Evolutionary conservation across 35 echinoderm and acorn worm species (phyloP).

Genomic region (Amphiura filiformis): DNA sequence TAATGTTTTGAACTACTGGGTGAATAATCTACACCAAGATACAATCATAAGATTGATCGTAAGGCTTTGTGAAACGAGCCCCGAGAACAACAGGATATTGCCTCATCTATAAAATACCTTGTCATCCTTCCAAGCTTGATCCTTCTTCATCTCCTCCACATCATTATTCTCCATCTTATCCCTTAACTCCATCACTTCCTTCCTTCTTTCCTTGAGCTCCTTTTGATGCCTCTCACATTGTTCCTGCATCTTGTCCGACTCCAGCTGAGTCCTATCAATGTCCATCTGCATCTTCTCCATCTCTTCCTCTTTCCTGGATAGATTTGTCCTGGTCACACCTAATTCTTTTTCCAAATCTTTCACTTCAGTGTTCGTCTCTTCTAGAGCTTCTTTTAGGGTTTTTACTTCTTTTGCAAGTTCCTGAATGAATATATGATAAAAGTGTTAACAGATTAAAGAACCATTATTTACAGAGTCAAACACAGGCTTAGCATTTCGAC

Average conservation of each 20-base stretch:
- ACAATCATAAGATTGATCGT: too few relatives aligned
- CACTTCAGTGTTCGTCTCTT: not conserved
- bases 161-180: conserved; percentile 8
- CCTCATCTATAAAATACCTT: not conserved
- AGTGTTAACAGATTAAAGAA: not conserved
- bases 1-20: too few relatives aligned
- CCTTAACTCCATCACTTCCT: not conserved
- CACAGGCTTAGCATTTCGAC: not conserved
- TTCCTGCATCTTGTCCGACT: conserved; percentile 17
- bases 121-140: not conserved
- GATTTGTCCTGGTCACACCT: not conserved
- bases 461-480: not conserved
- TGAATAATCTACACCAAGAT: too few relatives aligned
- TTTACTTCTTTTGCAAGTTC: conserved; percentile 22
- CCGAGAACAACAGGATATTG: too few relatives aligned
- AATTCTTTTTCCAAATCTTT: not conserved
- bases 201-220: not conserved
- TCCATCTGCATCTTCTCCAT: not conserved
- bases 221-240: not conserved
- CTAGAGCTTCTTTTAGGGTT: not conserved
- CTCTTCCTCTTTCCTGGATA: conserved; percentile 2
- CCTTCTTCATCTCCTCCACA: not conserved
- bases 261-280: not conserved
- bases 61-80: too few relatives aligned
- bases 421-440: not conserved